Percentiles rank a stretch among this genome's conserved stretches.
Evolutionary conservation across 2,888 invertebrate species (phyloP).

Genomic region (Plemyria rubiginata): DNA sequence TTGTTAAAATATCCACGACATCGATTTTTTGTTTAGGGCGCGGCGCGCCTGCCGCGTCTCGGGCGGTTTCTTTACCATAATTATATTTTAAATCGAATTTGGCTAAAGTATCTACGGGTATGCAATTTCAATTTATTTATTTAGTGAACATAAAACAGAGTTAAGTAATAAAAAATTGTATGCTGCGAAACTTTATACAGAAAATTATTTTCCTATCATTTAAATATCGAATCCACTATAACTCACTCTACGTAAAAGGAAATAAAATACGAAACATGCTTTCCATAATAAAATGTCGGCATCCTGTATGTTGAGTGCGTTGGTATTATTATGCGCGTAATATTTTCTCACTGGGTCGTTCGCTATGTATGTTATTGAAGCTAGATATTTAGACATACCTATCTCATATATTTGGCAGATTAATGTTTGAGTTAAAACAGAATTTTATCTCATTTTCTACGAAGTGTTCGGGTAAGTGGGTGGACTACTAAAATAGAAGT

Average conservation of each 20-base stretch:
- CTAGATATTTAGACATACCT: not conserved
- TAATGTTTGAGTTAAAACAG: not conserved
- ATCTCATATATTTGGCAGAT: not conserved
- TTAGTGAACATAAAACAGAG: too few species aligned
- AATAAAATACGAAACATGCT: conserved; percentile 29
- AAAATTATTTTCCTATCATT: conserved; percentile 5
- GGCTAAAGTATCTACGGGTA: too few species aligned
- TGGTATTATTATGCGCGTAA: not conserved
- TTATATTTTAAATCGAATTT: too few species aligned
- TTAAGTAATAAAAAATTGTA: too few species aligned
- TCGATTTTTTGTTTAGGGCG: too few species aligned
- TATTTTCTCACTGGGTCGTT: conserved; percentile 2
- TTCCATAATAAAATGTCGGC: conserved; percentile 26
- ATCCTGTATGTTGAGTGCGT: conserved; percentile 20
- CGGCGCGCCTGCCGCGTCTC: too few species aligned
- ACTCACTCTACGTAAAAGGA: conserved; percentile 23
- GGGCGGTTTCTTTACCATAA: too few species aligned
- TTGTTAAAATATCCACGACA: too few species aligned
- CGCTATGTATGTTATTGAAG: not conserved
- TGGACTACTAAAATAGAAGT: not conserved
- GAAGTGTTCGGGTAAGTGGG: not conserved
- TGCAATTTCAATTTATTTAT: too few species aligned
- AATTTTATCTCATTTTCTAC: conserved; percentile 1
- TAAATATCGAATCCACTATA: conserved; percentile 21
- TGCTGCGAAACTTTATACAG: too few species aligned